Base-by-base conservation (phyloP, 2,888 invertebrate species). In the Melolontha melolontha region DNA sequence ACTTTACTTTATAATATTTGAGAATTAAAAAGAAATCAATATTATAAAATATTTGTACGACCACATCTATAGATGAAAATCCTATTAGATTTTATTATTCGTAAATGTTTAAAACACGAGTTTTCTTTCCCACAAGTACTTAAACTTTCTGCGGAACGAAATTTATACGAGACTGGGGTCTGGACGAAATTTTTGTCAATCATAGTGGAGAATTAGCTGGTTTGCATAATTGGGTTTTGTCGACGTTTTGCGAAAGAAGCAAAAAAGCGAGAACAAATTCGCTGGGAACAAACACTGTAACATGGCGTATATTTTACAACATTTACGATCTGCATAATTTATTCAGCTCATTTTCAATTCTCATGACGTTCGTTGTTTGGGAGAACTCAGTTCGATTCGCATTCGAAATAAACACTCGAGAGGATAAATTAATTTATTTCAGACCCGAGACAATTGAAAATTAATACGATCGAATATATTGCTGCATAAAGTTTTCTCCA, bases 281-380 rank as follows among this genome's bases (percentile, higher is more conserved):
- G 44, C 29, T 14, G 44, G 27, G 59, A 44, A 44, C 59, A 27
- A 59, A 59, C 14, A 29, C 59, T 14, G n/a, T 14, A 11, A 14
- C 29, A 16, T 12, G 27, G 59, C 59, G 44, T 59, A 44, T 59
- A 44, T 59, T 59, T 59, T 59, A 59, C 59, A 59, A 44, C 47
- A 17, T 27, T 44, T 47, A 34, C 27, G 22, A 59, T 59, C 44
- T 59, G 59, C 59, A 59, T 59, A 59, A 59, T 59, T 59, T 59
- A 59, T 59, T 59, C 59, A 44, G 59, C 29, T 59, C 59, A 59
- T 59, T 59, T 44, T 59, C 59, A 44, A 59, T 59, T 59, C 59
- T 59, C 44, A 29, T 44, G 29, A 47, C 44, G 59, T 59, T 44
- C 59, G 44, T 59, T 59, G 59, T 59, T 59, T 59, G 22, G 59